Conservation (phyloP, 2,888 invertebrate species). For the Drosophila subquinaria region DNA sequence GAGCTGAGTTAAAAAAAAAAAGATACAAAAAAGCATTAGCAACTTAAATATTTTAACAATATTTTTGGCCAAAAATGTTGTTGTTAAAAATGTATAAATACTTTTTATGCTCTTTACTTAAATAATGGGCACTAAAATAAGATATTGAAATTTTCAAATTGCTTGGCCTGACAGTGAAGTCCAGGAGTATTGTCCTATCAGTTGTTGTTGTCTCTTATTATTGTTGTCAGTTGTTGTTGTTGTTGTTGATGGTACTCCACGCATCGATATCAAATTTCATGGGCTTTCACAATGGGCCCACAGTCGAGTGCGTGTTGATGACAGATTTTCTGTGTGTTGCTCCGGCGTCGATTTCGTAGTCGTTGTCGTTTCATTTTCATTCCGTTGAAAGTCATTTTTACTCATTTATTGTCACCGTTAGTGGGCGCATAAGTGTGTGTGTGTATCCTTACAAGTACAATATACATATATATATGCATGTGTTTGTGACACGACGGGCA, state of each 20-base stretch:
- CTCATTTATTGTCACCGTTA: slow-evolving; percentile 81
- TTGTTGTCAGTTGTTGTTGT: slow-evolving; percentile 15
- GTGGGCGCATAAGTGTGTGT: slow-evolving; percentile 50
- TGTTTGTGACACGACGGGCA: slow-evolving; percentile 54
- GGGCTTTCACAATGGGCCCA: slow-evolving; percentile 67
- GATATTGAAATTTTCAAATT: slow-evolving; percentile 54
- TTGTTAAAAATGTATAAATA: slow-evolving; percentile 40
- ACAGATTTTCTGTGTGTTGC: slow-evolving; percentile 68
- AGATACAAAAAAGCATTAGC: slow-evolving; percentile 21
- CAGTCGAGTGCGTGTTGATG: slow-evolving; percentile 75
- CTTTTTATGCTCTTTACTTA: slow-evolving; percentile 24
- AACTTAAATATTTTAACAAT: slow-evolving; percentile 39
- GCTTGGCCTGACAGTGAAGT: slow-evolving; percentile 16
- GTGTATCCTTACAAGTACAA: slow-evolving; percentile 75
- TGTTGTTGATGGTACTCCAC: slow-evolving; percentile 58
- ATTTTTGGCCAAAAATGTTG: slow-evolving; percentile 13
- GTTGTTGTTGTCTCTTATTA: slow-evolving; percentile 25
- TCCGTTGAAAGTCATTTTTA: slow-evolving; percentile 81
- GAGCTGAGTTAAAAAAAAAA: not conserved
- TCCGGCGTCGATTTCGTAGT: slow-evolving; percentile 48
- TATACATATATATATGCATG: not conserved
- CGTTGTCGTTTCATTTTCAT: slow-evolving; percentile 61
- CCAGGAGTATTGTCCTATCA: slow-evolving; percentile 31
- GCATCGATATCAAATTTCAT: slow-evolving; percentile 77
- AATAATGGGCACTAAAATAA: slow-evolving; percentile 38